These are phyloP conservation scores for Oryzias dopingdopingensis DNA, from an alignment of 2,797 vertebrate species.

Conservation along the genomic window DNA sequence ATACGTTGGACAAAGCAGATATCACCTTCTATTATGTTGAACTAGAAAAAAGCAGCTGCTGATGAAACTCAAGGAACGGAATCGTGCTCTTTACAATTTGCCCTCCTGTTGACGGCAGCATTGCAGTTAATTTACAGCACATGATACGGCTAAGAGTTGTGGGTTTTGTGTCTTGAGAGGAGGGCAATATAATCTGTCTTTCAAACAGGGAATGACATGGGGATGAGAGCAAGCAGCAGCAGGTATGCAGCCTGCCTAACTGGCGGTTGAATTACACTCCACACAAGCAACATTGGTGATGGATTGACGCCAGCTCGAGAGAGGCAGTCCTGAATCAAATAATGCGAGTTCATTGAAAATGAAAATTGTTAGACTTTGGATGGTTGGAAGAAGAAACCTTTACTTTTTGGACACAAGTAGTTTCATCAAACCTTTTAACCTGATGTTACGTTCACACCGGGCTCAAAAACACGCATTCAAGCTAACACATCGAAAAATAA, in stretches of 20 bases:
- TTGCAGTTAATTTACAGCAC: slow-evolving; percentile 67
- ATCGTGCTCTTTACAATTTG: slow-evolving; percentile 31
- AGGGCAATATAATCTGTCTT: slow-evolving; percentile 74
- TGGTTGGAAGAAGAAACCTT: neutral
- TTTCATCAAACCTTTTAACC: slow-evolving; percentile 59
- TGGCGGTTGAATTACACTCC: slow-evolving; percentile 63
- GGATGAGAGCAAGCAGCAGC: slow-evolving; percentile 35
- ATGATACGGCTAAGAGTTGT: slow-evolving; percentile 51
- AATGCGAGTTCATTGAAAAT: slow-evolving; percentile 69
- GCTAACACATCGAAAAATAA: too few species aligned
- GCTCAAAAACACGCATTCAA: too few species aligned
- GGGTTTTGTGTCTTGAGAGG: slow-evolving; percentile 51
- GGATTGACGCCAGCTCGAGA: slow-evolving; percentile 71
- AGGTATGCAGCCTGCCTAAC: slow-evolving; percentile 53
- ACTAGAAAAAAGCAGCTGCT: slow-evolving; percentile 61
- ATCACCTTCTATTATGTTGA: slow-evolving; percentile 69
- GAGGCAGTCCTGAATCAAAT: slow-evolving; percentile 76
- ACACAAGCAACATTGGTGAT: slow-evolving; percentile 56
- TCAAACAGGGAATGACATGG: slow-evolving; percentile 65
- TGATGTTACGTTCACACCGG: neutral
- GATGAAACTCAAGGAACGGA: slow-evolving; percentile 1
- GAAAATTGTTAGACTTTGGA: slow-evolving; percentile 57
- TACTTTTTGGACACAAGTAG: slow-evolving; percentile 32
- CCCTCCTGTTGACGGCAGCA: slow-evolving; percentile 37
- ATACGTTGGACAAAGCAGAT: slow-evolving; percentile 39